Conservation (phyloP, 2,113 vertebrate species). For the Thunnus thynnus region DNA sequence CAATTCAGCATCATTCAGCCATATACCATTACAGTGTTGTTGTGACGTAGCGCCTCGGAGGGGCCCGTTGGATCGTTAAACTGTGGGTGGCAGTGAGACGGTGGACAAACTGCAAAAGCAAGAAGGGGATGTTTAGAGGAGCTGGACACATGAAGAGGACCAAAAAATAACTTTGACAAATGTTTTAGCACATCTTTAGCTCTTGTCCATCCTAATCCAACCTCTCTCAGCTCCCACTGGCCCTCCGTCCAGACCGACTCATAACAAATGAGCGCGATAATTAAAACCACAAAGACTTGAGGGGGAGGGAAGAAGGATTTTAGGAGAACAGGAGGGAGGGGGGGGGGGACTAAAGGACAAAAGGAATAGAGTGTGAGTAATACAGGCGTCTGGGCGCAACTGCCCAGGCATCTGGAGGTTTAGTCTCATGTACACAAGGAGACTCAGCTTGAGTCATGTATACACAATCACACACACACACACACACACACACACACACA, state of each 20-base stretch:
- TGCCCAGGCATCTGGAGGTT: slow-evolving; percentile 67
- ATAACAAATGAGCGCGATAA: slow-evolving; percentile 76
- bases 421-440: slow-evolving; percentile 43
- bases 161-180: not conserved
- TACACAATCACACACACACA: no score
- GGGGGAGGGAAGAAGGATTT: slow-evolving; percentile 35
- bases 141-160: not conserved
- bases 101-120: slow-evolving; percentile 22
- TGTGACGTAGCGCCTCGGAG: slow-evolving; percentile 36
- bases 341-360: slow-evolving; percentile 54
- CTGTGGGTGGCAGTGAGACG: slow-evolving; percentile 33
- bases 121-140: not conserved
- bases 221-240: slow-evolving; percentile 27
- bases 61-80: slow-evolving; percentile 34
- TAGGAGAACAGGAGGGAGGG: not conserved
- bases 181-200: not conserved
- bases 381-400: slow-evolving; percentile 71
- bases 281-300: slow-evolving; percentile 75
- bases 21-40: slow-evolving; percentile 43
- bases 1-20: slow-evolving; percentile 44
- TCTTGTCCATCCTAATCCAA: slow-evolving; percentile 18
- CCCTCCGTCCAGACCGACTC: slow-evolving; percentile 58
- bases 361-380: slow-evolving; percentile 72
- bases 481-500: not conserved
- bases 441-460: slow-evolving; percentile 37